Conservation (phyloP, 23 tunicate genomes). For the Trididemnum nubilum region DNA sequence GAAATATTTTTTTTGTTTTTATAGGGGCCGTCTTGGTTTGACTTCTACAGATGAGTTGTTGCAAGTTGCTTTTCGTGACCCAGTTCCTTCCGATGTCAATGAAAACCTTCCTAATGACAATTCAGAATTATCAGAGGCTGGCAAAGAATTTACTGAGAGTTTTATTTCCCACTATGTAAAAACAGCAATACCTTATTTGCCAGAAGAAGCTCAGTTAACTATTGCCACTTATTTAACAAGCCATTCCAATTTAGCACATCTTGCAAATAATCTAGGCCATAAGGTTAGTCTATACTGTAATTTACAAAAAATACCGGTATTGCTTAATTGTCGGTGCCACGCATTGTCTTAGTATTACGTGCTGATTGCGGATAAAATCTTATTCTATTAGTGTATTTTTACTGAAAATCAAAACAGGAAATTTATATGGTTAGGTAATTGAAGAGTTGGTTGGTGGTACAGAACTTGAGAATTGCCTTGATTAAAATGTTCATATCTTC, state of each 20-base stretch:
- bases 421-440: too few species aligned
- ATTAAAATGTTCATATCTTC: too few species aligned
- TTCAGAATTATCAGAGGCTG: conserved; percentile 28
- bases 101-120: conserved; percentile 1
- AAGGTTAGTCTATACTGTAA: too few species aligned
- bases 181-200: conserved; percentile 25
- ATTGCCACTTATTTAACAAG: conserved; percentile 31
- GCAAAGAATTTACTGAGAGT: conserved; percentile 16
- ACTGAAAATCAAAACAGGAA: too few species aligned
- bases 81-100: background rate
- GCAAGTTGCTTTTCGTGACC: conserved; percentile 50
- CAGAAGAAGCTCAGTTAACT: conserved; percentile 17
- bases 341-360: too few species aligned
- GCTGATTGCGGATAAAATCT: too few species aligned
- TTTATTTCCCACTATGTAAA: conserved; percentile 50
- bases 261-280: conserved; percentile 76
- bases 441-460: too few species aligned
- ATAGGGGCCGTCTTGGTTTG: conserved; percentile 47
- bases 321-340: too few species aligned
- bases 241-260: conserved; percentile 28
- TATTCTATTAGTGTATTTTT: too few species aligned
- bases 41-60: conserved; percentile 48
- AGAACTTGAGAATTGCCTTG: too few species aligned
- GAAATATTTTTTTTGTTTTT: background rate
- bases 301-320: too few species aligned